Evolutionary conservation across 2,888 invertebrate species (phyloP), one percentile per base, ranked within the genome.

Genomic region (Toxonevra muliebris): DNA sequence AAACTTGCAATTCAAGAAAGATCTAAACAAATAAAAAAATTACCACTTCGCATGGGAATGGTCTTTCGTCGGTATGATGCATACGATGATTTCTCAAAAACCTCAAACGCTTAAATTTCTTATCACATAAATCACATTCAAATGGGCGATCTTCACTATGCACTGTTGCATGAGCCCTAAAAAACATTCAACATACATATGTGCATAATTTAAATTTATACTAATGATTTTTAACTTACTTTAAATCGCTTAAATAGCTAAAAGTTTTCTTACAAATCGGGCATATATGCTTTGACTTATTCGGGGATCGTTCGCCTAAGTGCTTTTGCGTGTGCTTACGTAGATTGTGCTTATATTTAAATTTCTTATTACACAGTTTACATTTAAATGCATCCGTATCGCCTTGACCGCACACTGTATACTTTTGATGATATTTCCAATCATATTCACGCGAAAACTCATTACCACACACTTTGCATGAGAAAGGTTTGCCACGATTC

Each of bases 361-460:
- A 86, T 15, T 79, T 76, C 45, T 83, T 85, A 58, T 79, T 77
- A 61, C 86, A 86, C 8, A 86, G 86, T 69, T 85, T 83, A 72
- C 86, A 86, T 62, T 79, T 75, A 73, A 84, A 78, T 13, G 80
- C 77, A 45, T 82, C 78, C 59, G 77, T 82, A 61, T 78, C 76
- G 48, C 76, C 77, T 2, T 78, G 79, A 54, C 83, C 82, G 71
- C 85, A 85, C 0, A 79, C 77, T 0, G 83, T 82, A 68, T 76
- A 83, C 67, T 83, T 82, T 50, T 80, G 79, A 74, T 85, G 85
- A 0, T 85, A 78, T 69, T 71, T 91, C 86, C 94, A 87, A 84
- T 94, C 93, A 75, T 93, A 92, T 69, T 90, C 90, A 66, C 94
- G 87, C 1, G 91, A 92, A 82, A 94, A 94, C 70, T 89, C 89